Base-by-base conservation (phyloP, 2,888 invertebrate genomes). In the Agonopterix subpropinquella region DNA sequence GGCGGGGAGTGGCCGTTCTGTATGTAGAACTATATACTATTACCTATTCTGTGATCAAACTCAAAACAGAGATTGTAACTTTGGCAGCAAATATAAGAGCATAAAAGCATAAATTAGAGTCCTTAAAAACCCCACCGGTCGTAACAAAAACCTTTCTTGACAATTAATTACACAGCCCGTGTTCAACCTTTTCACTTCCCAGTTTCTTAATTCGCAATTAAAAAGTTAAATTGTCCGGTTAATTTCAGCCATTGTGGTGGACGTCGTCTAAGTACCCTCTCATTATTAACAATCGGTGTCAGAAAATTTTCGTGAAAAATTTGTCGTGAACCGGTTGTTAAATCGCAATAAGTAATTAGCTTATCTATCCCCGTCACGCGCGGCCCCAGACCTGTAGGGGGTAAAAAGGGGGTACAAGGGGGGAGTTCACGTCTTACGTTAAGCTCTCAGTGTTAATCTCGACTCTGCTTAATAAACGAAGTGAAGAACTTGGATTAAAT, bases 191-290 rank as follows among this genome's bases (percentile, higher is more conserved):
- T 76, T 76, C 72, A 74, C 76, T 77, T 70, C 65, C 67, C 68
- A 72, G 70, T 77, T 78, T 78, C 81, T 80, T 80, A 80, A 83
- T 78, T 80, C 77, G 75, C 77, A 84, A 86, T 84, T 82, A 79
- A 82, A 84, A 84, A 81, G 83, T 82, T 83, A 83, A 86, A 85
- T 85, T 81, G 79, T 83, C 80, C 79, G 77, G 80, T 82, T 80
- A 86, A 85, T 83, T 80, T 77, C 78, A 67, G 70, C 73, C 73
- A 81, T 83, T 83, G 83, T 80, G 80, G 77, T 76, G 73, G 76
- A 71, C 74, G 75, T 66, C 72, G 76, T 73, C 74, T 74, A 67
- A 71, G 72, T 45, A 41, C 48, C 41, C 18, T 43, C 41, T 41
- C 77, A 74, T 80, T 79, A 80, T 80, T 80, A 79, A 70, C 73